A percentile compares a stretch with the other conserved stretches of the same genome.
Evolutionary conservation across 2,888 invertebrate species (phyloP).

Genomic region (Lasioglossum oenotherae): DNA sequence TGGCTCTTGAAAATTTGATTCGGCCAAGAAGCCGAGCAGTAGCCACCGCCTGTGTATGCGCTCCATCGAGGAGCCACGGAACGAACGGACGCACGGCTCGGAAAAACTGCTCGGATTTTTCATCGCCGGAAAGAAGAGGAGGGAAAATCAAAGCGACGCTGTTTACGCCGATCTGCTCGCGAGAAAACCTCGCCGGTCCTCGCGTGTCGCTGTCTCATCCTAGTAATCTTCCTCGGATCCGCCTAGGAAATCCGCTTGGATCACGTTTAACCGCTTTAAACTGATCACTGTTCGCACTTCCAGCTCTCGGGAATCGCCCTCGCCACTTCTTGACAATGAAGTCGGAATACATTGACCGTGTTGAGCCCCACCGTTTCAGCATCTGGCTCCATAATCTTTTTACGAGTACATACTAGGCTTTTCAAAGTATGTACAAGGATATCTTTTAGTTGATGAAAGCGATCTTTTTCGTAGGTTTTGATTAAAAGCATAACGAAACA

Average conservation of each 20-base stretch:
- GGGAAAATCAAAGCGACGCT: background rate
- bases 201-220: slow-evolving; percentile 22
- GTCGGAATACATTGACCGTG: background rate
- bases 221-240: slow-evolving; percentile 32
- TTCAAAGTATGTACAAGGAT: no score
- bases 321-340: background rate
- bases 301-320: background rate
- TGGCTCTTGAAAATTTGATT: slow-evolving; percentile 20
- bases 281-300: background rate
- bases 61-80: background rate
- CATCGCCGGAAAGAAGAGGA: background rate
- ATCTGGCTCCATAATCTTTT: background rate
- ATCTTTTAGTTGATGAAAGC: no score
- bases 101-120: background rate
- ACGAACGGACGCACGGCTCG: background rate
- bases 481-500: background rate
- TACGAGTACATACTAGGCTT: no score
- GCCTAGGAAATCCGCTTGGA: background rate
- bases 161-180: background rate
- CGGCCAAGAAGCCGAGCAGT: background rate
- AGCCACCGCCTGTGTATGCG: background rate
- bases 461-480: no score
- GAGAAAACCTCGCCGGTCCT: slow-evolving; percentile 6
- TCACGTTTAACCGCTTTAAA: background rate
- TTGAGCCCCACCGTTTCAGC: background rate